These are phyloP conservation scores for Rhadina sibilatrix DNA, from an alignment of 2,113 vertebrate genomes.

Conservation along the genomic window DNA sequence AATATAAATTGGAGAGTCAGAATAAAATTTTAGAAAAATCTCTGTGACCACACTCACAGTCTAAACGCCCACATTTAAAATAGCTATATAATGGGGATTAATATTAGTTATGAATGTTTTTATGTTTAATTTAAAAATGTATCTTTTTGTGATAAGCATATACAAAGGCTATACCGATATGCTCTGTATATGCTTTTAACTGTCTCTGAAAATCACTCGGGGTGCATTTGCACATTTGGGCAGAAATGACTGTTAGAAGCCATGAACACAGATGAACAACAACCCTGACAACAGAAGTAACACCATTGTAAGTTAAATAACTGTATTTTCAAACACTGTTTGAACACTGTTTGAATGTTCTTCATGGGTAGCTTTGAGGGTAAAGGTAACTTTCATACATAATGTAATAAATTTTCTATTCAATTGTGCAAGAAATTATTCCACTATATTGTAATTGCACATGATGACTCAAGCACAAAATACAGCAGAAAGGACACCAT, in stretches of 20 bases:
- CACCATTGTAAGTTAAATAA: not conserved
- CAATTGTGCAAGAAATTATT: not conserved
- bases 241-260: not conserved
- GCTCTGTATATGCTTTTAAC: not conserved
- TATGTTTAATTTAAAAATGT: not conserved
- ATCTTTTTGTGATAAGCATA: not conserved
- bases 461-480: not conserved
- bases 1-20: not conserved
- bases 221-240: not conserved
- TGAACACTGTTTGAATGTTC: not conserved
- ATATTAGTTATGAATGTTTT: not conserved
- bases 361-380: not conserved
- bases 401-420: not conserved
- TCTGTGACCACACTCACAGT: not conserved
- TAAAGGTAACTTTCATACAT: not conserved
- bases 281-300: not conserved
- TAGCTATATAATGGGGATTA: not conserved
- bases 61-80: not conserved
- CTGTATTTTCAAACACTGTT: not conserved
- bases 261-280: not conserved
- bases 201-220: not conserved
- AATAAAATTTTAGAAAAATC: not conserved
- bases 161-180: not conserved
- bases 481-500: not conserved
- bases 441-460: not conserved